phyloP scores from a whole-genome alignment of 1,140 invertebrate genomes.

The Diprion similis region DNA sequence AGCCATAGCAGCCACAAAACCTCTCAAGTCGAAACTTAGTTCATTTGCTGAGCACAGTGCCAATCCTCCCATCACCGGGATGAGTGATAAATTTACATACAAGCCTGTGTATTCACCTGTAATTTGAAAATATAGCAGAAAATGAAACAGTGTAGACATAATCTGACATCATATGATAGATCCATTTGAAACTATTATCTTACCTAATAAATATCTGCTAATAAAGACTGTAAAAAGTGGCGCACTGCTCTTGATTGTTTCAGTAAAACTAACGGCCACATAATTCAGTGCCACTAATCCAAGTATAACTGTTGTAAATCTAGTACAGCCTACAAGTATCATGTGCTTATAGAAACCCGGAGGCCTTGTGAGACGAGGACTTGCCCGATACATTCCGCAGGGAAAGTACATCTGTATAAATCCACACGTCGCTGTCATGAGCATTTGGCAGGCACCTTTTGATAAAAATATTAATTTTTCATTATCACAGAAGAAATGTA shows the following conservation, averaged over 20 bases:
- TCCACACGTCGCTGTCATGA: slow-evolving; percentile 79
- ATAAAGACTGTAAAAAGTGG: slow-evolving; percentile 85
- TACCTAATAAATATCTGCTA: slow-evolving; percentile 74
- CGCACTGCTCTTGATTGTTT: slow-evolving; percentile 87
- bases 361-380: slow-evolving; percentile 68
- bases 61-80: slow-evolving; percentile 86
- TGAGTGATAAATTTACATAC: slow-evolving; percentile 79
- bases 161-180: not conserved
- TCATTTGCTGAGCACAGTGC: slow-evolving; percentile 85
- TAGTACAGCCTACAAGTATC: slow-evolving; percentile 78
- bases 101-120: slow-evolving; percentile 76
- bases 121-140: slow-evolving; percentile 34
- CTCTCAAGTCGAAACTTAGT: slow-evolving; percentile 79
- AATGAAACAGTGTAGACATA: slow-evolving; percentile 10
- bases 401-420: slow-evolving; percentile 81
- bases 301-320: slow-evolving; percentile 78
- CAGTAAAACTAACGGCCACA: slow-evolving; percentile 86
- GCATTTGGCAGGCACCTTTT: slow-evolving; percentile 76
- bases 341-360: slow-evolving; percentile 80
- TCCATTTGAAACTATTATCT: slow-evolving; percentile 34
- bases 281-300: slow-evolving; percentile 83
- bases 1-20: slow-evolving; percentile 80
- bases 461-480: slow-evolving; percentile 19
- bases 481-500: slow-evolving; percentile 15
- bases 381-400: slow-evolving; percentile 74